Conservation (phyloP, 2,888 invertebrate genomes). For the Hanleya hanleyi region DNA sequence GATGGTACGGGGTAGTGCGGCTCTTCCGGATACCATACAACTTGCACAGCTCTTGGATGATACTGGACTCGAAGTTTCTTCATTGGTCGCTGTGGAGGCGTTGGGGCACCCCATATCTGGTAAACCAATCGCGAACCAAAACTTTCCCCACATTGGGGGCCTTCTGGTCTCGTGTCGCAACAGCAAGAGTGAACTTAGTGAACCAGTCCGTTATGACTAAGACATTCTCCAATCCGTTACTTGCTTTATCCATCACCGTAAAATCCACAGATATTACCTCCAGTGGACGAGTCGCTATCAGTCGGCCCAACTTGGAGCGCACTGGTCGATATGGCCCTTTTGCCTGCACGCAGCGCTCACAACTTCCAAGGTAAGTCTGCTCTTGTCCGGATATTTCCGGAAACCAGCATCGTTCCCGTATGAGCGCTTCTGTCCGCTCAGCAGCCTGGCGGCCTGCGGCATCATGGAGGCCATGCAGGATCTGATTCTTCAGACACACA, state of each 20-base stretch:
- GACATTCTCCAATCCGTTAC: background rate
- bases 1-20: slow-evolving; percentile 26
- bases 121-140: slow-evolving; percentile 27
- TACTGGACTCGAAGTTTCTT: slow-evolving; percentile 12
- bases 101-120: slow-evolving; percentile 22
- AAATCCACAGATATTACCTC: slow-evolving; percentile 12
- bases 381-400: background rate
- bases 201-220: background rate
- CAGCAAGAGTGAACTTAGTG: slow-evolving; percentile 7
- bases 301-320: background rate
- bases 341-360: background rate
- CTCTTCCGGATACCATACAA: slow-evolving; percentile 19
- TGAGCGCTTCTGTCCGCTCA: background rate
- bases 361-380: background rate
- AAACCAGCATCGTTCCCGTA: background rate
- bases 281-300: slow-evolving; percentile 1
- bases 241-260: background rate
- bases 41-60: slow-evolving; percentile 17
- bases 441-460: background rate
- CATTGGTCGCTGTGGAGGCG: slow-evolving; percentile 27
- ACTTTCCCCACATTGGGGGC: slow-evolving; percentile 21
- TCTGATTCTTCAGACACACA: background rate
- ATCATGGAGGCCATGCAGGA: background rate
- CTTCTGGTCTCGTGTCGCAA: slow-evolving; percentile 24
- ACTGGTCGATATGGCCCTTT: slow-evolving; percentile 1